Base-by-base conservation (phyloP, 2,888 invertebrate species). In the Anaspis maculata region DNA sequence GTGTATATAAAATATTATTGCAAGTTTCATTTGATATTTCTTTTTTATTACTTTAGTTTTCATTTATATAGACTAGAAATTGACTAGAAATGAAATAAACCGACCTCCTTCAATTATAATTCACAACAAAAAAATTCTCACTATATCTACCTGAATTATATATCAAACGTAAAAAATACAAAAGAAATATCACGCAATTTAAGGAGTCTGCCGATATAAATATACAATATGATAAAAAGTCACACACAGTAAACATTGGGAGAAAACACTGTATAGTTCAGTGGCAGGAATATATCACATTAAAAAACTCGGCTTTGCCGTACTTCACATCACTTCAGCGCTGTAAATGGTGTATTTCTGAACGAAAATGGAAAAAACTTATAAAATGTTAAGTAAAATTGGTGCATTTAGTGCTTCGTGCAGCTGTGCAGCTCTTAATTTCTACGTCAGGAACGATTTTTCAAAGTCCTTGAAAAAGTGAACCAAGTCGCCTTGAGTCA, bases 281-380 rank as follows among this genome's bases (percentile, higher is more conserved):
- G 53, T 52, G 59, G 55, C 55, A 56, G 54, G 52, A 55, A 46
- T 48, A 49, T 58, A 59, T 59, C 57, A 59, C 57, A 59, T 58
- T 57, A 48, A 57, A 48, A 45, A 45, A 46, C 44, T 46, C 49
- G 42, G 46, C 42, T 46, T 45, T 39, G 48, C 43, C 42, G 39
- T 37, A 44, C 41, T 34, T 44, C 41, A 44, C 45, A 44, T 46
- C 44, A 49, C 42, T 47, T 45, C 36, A 44, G 43, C 40, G 34
- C 34, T 31, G 34, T 35, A 30, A 39, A 32, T 36, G 27, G 38
- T 44, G 38, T 36, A 39, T 34, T 39, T 13, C 2, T 25, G 13
- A 13, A 15, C 25, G 21, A 34, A 28, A 29, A 16, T 3, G 27
- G 36, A 27, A 39, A 30, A 34, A 39, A 33, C 15, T 16, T 25